These are phyloP conservation scores for Morus bassanus DNA, from an alignment of 2,797 vertebrate genomes.

Conservation along the genomic window DNA sequence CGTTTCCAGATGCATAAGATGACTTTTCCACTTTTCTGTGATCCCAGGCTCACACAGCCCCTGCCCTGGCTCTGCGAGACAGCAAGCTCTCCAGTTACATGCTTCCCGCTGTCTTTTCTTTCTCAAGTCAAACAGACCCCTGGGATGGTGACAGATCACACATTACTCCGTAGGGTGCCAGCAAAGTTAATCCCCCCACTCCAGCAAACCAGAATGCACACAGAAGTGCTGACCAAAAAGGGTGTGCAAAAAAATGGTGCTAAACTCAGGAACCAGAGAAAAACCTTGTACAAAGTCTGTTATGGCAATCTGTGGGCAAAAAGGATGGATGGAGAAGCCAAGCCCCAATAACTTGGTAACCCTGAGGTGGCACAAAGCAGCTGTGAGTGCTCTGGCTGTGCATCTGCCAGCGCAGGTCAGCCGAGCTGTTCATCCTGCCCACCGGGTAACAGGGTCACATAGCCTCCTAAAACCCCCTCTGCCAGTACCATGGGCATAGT, in stretches of 20 bases:
- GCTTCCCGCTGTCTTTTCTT: background rate
- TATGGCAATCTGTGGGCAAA: background rate
- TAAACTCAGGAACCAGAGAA: background rate
- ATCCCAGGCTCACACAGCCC: rapidly evolving
- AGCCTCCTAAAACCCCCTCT: background rate
- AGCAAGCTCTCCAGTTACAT: background rate
- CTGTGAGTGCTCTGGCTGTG: background rate
- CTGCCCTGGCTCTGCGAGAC: background rate
- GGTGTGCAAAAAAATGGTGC: background rate
- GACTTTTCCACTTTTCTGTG: background rate
- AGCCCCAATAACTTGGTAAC: background rate
- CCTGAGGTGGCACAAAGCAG: background rate
- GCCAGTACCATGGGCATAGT: rapidly evolving
- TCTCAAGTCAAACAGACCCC: background rate
- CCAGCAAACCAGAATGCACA: background rate
- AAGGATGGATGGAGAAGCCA: background rate
- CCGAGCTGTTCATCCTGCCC: background rate
- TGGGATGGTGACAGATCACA: background rate
- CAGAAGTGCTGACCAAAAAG: background rate
- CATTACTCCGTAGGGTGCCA: background rate
- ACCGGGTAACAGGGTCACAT: background rate
- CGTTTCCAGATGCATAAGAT: background rate
- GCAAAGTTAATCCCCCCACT: background rate
- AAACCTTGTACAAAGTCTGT: background rate
- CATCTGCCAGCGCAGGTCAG: background rate